phyloP scores from a whole-genome alignment of 2,113 vertebrate species.

The Manacus vitellinus region DNA sequence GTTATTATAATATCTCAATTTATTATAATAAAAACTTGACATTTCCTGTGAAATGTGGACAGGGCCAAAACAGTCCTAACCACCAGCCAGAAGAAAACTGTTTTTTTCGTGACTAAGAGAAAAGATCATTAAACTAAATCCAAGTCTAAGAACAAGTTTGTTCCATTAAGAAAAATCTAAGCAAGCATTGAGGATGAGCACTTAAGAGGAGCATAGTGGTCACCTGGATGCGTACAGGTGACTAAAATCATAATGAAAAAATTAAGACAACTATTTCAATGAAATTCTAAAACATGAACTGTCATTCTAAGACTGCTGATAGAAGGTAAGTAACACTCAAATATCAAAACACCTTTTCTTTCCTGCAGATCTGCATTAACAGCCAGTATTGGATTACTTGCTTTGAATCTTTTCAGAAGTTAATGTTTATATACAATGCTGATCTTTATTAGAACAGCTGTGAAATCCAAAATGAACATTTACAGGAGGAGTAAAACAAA shows the following conservation, averaged over 20 bases:
- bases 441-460: not conserved
- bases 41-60: not conserved
- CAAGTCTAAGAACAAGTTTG: not conserved
- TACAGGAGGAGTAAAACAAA: not conserved
- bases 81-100: not conserved
- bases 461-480: not conserved
- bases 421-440: not conserved
- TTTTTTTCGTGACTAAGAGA: not conserved
- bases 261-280: not conserved
- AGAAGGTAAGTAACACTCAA: not conserved
- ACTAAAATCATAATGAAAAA: not conserved
- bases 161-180: not conserved
- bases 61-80: not conserved
- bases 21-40: not conserved
- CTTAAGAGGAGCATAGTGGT: not conserved
- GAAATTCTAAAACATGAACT: not conserved
- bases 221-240: not conserved
- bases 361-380: not conserved
- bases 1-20: not conserved
- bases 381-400: not conserved
- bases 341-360: not conserved
- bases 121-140: not conserved
- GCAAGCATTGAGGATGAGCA: not conserved
- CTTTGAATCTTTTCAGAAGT: not conserved
- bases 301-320: not conserved